These are phyloP conservation scores for Phyllotreta cruciferae DNA, from an alignment of 2,888 invertebrate genomes.

Conservation along the genomic window DNA sequence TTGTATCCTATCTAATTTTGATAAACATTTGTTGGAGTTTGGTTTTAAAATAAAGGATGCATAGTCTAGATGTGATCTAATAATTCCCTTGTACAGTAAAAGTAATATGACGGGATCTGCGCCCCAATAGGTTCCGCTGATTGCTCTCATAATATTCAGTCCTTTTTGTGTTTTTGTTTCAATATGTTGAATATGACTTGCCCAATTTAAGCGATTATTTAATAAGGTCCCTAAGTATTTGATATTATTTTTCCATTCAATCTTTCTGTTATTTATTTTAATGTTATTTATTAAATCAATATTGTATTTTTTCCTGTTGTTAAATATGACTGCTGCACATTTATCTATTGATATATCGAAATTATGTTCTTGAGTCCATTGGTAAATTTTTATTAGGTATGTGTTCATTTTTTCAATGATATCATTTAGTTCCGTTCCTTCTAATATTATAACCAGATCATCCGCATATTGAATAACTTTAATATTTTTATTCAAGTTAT, in stretches of 20 bases:
- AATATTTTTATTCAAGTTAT: slow-evolving; percentile 1
- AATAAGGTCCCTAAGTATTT: slow-evolving; percentile 27
- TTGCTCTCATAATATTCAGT: slow-evolving; percentile 24
- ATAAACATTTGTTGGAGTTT: not conserved
- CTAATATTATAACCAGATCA: slow-evolving; percentile 14
- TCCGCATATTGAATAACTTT: slow-evolving; percentile 29
- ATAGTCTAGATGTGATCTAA: slow-evolving; percentile 26
- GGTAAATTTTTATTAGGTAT: slow-evolving; percentile 1
- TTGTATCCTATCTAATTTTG: slow-evolving; percentile 17
- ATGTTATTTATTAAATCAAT: not conserved
- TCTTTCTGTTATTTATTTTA: not conserved
- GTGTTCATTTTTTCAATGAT: slow-evolving; percentile 22
- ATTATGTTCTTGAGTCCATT: slow-evolving; percentile 23
- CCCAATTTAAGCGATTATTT: slow-evolving; percentile 27
- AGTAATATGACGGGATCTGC: slow-evolving; percentile 14
- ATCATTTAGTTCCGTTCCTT: not conserved
- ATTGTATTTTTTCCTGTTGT: slow-evolving; percentile 11
- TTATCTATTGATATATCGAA: slow-evolving; percentile 19
- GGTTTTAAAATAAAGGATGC: not conserved
- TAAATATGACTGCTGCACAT: slow-evolving; percentile 24
- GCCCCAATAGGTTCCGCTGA: slow-evolving; percentile 23
- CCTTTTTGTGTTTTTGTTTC: slow-evolving; percentile 19
- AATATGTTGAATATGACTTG: not conserved
- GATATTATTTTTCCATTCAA: slow-evolving; percentile 16
- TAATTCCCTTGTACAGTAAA: slow-evolving; percentile 23